Evolutionary conservation across 2,888 invertebrate genomes (phyloP), one percentile per base, ranked within the genome.

Genomic region (Sesia apiformis): DNA sequence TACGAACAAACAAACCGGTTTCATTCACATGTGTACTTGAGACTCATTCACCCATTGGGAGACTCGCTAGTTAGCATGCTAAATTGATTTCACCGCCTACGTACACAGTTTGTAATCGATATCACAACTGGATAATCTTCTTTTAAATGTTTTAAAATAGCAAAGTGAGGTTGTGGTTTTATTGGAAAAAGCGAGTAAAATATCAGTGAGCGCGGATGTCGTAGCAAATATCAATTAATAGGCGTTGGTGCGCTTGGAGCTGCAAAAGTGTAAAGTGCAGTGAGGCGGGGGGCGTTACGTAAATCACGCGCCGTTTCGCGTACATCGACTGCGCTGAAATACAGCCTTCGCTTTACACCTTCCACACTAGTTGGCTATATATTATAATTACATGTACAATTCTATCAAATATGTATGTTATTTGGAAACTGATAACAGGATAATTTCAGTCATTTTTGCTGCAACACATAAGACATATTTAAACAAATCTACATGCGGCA

Each of bases 221-320:
- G 77, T 67, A 72, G 63, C 74, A 78, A 74, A 85, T 85, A 84
- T 87, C 86, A 87, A 85, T 86, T 84, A 84, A 81, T 79, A 76
- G 81, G 67, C 80, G 70, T 78, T 74, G 77, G 79, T 75, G 85
- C 78, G 81, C 80, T 79, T 74, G 69, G 76, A 79, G 72, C 83
- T 87, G 87, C 81, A 86, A 87, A 87, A 85, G 84, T 88, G 87
- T 87, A 86, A 87, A 88, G 78, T 81, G 84, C 87, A 85, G 70
- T 68, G 80, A 82, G 74, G 81, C 87, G 73, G 78, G 71, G 75
- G 73, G 81, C 79, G 78, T 81, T 81, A 69, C 83, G 85, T 87
- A 86, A 86, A 86, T 85, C 87, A 85, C 80, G 74, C 69, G 67
- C 62, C 69, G 74, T 70, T 74, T 69, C 73, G 77, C 77, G 75